phyloP scores from a whole-genome alignment of 2,888 invertebrate genomes.

The Lumbricus terrestris region DNA sequence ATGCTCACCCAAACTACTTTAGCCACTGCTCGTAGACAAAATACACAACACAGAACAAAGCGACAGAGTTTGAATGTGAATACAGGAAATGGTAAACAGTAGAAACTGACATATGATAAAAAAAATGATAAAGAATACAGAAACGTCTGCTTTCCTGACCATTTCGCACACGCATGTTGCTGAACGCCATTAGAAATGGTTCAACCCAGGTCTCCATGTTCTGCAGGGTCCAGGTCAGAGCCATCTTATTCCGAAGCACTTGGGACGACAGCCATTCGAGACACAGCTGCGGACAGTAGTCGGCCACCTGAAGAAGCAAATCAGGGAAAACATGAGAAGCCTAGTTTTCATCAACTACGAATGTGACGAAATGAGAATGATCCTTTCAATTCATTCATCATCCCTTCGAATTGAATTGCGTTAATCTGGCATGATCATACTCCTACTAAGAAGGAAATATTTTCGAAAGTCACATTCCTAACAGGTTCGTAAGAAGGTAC shows the following conservation, averaged over 20 bases:
- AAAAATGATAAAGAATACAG: neutral
- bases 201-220: constrained; percentile 90
- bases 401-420: neutral
- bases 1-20: too few species aligned
- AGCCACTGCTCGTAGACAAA: too few species aligned
- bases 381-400: neutral
- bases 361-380: neutral
- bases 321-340: neutral
- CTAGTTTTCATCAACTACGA: neutral
- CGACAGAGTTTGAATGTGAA: neutral
- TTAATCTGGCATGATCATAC: neutral
- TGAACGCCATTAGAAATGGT: constrained; percentile 79
- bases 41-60: neutral
- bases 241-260: constrained; percentile 79
- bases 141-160: constrained; percentile 61
- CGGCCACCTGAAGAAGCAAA: constrained; percentile 65
- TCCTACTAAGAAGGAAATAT: neutral
- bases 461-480: neutral
- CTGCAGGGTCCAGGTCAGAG: constrained; percentile 86
- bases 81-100: neutral
- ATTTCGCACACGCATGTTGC: constrained; percentile 81
- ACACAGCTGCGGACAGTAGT: constrained; percentile 86
- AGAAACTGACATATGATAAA: neutral
- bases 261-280: constrained; percentile 77
- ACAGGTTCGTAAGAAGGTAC: neutral